Conservation (phyloP, 37 sponge, comb jelly and placozoan species). For the Amphimedon queenslandica region DNA sequence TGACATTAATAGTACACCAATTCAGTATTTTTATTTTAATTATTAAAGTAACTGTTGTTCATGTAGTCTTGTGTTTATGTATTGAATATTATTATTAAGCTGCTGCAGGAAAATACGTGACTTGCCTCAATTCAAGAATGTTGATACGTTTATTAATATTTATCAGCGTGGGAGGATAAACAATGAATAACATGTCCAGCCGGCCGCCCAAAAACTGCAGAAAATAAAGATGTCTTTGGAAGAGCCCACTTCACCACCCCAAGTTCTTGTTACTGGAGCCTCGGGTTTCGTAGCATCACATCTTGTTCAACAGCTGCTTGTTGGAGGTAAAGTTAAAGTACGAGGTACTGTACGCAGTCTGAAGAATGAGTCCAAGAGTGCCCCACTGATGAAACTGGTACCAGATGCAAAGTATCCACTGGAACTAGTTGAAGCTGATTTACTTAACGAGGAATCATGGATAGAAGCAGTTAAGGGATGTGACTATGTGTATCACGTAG, state of each 20-base stretch:
- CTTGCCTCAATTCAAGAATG: too few relatives aligned
- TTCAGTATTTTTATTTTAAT: too few relatives aligned
- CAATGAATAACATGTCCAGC: too few relatives aligned
- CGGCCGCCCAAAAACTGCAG: too few relatives aligned
- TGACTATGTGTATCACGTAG: slow-evolving; percentile 80
- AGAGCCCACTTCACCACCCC: not conserved
- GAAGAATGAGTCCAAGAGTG: slow-evolving; percentile 57
- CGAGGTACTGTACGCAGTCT: slow-evolving; percentile 80
- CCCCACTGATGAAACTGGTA: slow-evolving; percentile 54
- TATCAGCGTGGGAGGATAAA: too few relatives aligned
- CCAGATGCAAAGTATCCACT: slow-evolving; percentile 69
- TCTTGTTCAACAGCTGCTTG: slow-evolving; percentile 59
- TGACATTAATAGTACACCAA: too few relatives aligned
- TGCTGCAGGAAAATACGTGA: too few relatives aligned
- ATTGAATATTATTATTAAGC: too few relatives aligned
- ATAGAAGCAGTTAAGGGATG: slow-evolving; percentile 71
- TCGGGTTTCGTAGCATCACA: slow-evolving; percentile 83
- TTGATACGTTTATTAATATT: too few relatives aligned
- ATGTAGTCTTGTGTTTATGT: not conserved
- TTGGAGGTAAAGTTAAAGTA: slow-evolving; percentile 46
- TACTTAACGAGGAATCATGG: slow-evolving; percentile 63
- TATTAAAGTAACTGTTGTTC: not conserved
- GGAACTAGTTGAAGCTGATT: slow-evolving; percentile 79
- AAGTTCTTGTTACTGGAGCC: slow-evolving; percentile 87
- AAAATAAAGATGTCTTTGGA: too few relatives aligned